A percentile compares a stretch with the other conserved stretches of the same genome.
phyloP scores from a whole-genome alignment of 2,797 vertebrate species.

The Oreochromis mossambicus region DNA sequence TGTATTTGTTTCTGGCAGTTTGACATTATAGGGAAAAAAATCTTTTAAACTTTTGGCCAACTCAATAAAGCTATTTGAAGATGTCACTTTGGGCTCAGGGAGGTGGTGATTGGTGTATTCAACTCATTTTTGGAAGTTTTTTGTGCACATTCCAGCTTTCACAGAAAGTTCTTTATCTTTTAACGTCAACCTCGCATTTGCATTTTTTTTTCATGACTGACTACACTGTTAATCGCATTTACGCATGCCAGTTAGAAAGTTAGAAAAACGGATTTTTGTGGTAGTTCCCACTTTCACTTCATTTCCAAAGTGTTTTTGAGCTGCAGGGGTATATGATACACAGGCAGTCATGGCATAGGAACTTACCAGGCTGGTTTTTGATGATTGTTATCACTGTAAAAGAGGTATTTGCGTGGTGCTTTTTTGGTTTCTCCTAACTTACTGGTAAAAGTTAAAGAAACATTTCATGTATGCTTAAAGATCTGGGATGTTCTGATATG shows the following conservation, averaged over 20 bases:
- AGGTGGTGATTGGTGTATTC: not conserved
- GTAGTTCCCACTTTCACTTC: not conserved
- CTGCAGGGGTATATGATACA: not conserved
- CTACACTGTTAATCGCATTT: not conserved
- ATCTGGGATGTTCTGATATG: not conserved
- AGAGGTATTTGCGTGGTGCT: not conserved
- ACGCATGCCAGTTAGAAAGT: not conserved
- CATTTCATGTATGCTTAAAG: not conserved
- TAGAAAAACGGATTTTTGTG: rapidly evolving
- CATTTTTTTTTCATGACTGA: not conserved
- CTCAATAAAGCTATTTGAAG: not conserved
- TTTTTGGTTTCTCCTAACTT: not conserved
- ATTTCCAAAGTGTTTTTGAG: not conserved
- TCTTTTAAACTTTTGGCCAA: not conserved
- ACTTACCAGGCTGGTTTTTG: not conserved
- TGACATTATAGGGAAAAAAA: not conserved
- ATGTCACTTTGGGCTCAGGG: not conserved
- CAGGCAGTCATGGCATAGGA: not conserved
- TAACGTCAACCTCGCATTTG: not conserved
- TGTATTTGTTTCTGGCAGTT: not conserved
- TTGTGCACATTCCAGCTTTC: not conserved
- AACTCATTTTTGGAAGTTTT: not conserved
- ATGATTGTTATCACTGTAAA: not conserved
- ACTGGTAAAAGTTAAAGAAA: not conserved
- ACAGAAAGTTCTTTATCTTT: not conserved